Conservation (phyloP, 2,797 vertebrate species). For the Pseudotriccus pelzelni region DNA sequence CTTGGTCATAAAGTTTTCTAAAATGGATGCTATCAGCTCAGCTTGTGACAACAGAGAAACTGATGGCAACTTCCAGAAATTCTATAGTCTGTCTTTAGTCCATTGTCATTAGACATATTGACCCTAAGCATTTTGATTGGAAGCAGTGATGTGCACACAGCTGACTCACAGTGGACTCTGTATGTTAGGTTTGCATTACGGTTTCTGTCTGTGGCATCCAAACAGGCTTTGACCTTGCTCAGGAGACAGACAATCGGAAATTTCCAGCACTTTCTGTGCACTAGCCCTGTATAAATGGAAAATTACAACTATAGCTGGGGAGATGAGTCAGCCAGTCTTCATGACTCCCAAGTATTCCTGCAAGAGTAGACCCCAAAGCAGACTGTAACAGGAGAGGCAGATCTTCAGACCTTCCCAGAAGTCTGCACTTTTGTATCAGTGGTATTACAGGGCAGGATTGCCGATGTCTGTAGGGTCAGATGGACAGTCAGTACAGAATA, state of each 20-base stretch:
- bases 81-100: neutral
- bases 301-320: neutral
- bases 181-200: neutral
- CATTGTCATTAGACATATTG: rapidly evolving
- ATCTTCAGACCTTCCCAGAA: neutral
- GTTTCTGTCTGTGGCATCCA: neutral
- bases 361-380: neutral
- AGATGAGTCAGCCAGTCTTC: neutral
- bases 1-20: neutral
- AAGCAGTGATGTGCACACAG: neutral
- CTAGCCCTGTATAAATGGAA: neutral
- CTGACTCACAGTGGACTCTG: neutral
- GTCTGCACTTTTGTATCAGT: neutral
- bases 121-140: neutral
- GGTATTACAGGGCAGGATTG: neutral
- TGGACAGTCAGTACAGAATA: neutral
- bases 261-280: neutral
- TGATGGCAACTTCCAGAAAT: neutral
- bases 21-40: neutral
- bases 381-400: neutral
- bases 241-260: neutral
- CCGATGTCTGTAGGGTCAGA: neutral
- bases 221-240: neutral
- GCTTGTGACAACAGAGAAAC: neutral
- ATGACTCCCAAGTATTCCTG: neutral